These are phyloP conservation scores for Horisme vitalbata DNA, from an alignment of 2,888 invertebrate genomes.

Conservation along the genomic window DNA sequence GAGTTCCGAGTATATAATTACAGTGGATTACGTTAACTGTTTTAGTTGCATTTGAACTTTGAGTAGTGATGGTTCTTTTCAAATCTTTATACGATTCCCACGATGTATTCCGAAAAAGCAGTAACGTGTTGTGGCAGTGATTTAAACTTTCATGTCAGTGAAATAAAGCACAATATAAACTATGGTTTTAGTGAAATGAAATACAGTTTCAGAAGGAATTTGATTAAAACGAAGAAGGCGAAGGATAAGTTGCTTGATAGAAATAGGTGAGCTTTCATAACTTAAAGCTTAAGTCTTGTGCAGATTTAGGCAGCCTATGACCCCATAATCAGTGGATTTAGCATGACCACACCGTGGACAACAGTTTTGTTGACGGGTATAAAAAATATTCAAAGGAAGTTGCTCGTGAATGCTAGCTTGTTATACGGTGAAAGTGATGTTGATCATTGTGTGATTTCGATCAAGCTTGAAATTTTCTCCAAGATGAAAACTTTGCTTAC, in stretches of 20 bases:
- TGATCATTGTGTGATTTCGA: too few species aligned
- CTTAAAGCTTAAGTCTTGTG: too few species aligned
- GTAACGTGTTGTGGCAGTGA: slow-evolving; percentile 50
- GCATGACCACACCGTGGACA: too few species aligned
- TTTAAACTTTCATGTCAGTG: slow-evolving; percentile 45
- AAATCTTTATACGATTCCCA: slow-evolving; percentile 8
- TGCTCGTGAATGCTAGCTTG: too few species aligned
- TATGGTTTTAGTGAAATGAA: slow-evolving; percentile 41
- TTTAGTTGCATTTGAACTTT: slow-evolving; percentile 40
- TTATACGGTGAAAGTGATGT: too few species aligned
- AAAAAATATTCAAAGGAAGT: too few species aligned
- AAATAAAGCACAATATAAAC: slow-evolving; percentile 5
- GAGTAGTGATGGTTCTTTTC: slow-evolving; percentile 17
- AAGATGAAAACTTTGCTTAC: too few species aligned
- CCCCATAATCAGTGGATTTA: too few species aligned
- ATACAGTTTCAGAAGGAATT: slow-evolving; percentile 53
- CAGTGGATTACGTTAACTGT: slow-evolving; percentile 1
- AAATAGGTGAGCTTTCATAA: slow-evolving; percentile 54
- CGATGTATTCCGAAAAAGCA: slow-evolving; percentile 15
- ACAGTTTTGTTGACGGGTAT: too few species aligned
- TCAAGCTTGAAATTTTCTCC: too few species aligned
- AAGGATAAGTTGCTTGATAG: slow-evolving; percentile 48
- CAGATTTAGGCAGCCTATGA: too few species aligned
- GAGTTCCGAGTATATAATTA: not conserved
- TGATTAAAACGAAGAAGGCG: slow-evolving; percentile 59